Conservation (phyloP, 2,888 invertebrate species). For the Octodonta nipae region DNA sequence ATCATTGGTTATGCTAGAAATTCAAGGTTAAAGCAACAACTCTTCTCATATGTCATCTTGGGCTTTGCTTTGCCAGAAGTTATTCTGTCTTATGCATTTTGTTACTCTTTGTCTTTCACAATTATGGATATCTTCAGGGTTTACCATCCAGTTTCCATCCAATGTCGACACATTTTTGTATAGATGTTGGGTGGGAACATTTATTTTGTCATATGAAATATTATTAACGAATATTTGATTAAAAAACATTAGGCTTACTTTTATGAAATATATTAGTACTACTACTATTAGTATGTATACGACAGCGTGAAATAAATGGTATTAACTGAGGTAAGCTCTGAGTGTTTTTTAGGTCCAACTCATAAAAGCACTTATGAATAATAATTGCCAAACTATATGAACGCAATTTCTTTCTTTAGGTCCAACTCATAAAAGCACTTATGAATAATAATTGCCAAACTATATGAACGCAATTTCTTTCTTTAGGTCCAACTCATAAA, state of each 20-base stretch:
- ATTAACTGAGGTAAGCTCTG: no score
- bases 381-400: no score
- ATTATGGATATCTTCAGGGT: conserved; percentile 19
- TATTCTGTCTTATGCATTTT: conserved; percentile 99
- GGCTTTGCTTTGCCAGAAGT: conserved; percentile 97
- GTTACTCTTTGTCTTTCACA: conserved; percentile 95
- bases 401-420: no score
- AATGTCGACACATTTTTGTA: neutral
- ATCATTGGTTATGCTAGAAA: conserved; percentile 95
- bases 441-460: no score
- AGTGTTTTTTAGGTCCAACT: no score
- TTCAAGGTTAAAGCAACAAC: conserved; percentile 92
- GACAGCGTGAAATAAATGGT: no score
- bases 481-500: no score
- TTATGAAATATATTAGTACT: no score
- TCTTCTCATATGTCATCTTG: conserved; percentile 95
- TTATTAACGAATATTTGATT: conserved; percentile 23
- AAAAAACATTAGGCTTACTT: conserved; percentile 33
- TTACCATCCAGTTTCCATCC: conserved; percentile 24
- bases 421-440: no score
- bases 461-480: no score
- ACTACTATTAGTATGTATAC: no score
- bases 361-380: no score
- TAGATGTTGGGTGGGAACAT: conserved; percentile 21
- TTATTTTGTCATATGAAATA: conserved; percentile 21